Percentiles rank a stretch among this genome's conserved stretches.
These are phyloP conservation scores for Myodes glareolus DNA, from an alignment of 2,113 vertebrate species.

Conservation along the genomic window DNA sequence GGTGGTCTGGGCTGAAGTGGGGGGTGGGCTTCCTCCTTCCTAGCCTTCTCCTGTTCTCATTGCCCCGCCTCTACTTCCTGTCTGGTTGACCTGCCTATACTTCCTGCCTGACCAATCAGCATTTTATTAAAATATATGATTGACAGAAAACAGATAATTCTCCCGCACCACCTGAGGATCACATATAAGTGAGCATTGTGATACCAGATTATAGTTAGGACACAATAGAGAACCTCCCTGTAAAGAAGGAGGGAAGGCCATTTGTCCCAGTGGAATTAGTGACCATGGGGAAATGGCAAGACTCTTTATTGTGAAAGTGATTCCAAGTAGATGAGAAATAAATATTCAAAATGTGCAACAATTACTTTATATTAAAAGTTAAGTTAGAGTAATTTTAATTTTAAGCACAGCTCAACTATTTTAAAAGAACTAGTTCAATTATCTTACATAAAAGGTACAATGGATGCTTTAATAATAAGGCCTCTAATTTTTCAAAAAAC, in stretches of 20 bases:
- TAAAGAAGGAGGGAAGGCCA: not conserved
- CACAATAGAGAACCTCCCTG: not conserved
- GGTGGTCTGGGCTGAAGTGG: too few species aligned
- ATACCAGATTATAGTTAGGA: not conserved
- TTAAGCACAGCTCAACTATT: not conserved
- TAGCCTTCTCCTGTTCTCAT: too few species aligned
- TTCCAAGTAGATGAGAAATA: not conserved
- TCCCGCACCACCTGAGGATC: too few species aligned
- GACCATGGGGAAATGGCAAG: accelerated
- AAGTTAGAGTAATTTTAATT: not conserved
- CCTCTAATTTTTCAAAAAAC: not conserved
- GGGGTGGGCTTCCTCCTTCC: too few species aligned
- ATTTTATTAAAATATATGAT: too few species aligned
- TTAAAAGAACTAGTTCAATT: not conserved
- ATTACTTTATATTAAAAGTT: not conserved
- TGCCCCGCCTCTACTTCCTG: too few species aligned
- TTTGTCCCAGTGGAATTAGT: not conserved
- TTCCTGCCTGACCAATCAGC: too few species aligned
- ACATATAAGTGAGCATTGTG: not conserved
- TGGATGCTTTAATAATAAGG: not conserved
- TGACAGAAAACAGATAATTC: too few species aligned
- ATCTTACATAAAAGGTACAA: not conserved
- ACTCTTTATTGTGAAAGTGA: not conserved
- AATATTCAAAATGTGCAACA: not conserved
- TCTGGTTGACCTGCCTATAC: too few species aligned